Evolutionary conservation across 2,113 vertebrate species (phyloP).

Genomic region (Gallinago paraguaiae): DNA sequence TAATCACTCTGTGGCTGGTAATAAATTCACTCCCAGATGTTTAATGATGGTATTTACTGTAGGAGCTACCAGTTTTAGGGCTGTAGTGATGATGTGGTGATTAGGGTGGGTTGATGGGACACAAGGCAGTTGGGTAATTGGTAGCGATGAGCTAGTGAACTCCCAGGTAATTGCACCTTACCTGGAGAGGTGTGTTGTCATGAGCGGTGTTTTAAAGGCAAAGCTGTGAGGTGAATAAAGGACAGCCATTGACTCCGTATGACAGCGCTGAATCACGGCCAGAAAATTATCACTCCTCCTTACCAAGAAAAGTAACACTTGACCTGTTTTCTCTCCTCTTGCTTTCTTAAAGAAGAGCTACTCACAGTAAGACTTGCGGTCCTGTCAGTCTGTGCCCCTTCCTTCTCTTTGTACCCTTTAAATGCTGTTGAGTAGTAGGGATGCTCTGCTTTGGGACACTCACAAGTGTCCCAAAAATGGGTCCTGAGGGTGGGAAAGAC

Average conservation of each 20-base stretch:
- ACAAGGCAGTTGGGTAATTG: constrained; percentile 26
- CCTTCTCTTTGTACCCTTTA: neutral
- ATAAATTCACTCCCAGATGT: neutral
- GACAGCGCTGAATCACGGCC: neutral
- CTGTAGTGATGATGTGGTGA: neutral
- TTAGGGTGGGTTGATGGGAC: constrained; percentile 29
- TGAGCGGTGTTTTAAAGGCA: neutral
- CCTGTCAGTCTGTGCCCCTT: neutral
- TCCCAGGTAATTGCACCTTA: constrained; percentile 54
- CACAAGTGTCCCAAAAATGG: neutral
- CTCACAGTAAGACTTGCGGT: fast-evolving
- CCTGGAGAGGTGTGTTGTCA: constrained; percentile 17
- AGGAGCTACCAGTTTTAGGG: neutral
- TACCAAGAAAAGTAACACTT: neutral
- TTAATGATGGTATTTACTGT: constrained; percentile 36
- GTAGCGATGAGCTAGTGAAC: constrained; percentile 7
- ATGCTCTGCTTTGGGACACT: neutral
- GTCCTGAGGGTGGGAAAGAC: neutral
- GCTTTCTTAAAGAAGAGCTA: neutral
- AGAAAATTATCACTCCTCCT: constrained; percentile 19
- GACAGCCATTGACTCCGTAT: neutral
- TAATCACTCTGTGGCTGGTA: neutral
- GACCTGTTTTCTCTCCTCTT: neutral
- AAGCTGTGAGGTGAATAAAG: neutral
- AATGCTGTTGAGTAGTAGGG: neutral